Conservation (phyloP, 2,797 vertebrate species). For the Labeo calbasu region DNA sequence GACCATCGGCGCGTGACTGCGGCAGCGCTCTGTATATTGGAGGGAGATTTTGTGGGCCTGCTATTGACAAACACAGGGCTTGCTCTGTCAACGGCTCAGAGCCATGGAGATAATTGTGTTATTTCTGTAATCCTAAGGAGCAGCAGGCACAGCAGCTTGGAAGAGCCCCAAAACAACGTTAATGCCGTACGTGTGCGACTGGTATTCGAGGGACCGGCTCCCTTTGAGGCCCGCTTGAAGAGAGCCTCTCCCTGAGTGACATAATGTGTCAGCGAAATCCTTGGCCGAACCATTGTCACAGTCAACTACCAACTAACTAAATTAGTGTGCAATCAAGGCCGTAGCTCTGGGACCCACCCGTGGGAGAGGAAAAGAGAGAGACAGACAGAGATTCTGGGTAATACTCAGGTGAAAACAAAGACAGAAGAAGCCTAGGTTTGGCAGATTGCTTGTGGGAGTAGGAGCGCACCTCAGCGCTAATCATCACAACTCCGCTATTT, state of each 20-base stretch:
- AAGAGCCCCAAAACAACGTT: conserved; percentile 59
- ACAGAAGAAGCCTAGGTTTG: conserved; percentile 52
- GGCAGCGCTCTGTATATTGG: conserved; percentile 23
- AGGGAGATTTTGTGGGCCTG: conserved; percentile 15
- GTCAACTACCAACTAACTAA: conserved; percentile 47
- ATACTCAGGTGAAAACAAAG: conserved; percentile 50
- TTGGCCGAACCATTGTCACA: conserved; percentile 48
- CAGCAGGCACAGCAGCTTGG: conserved; percentile 57
- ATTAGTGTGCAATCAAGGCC: conserved; percentile 43
- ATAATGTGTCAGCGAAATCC: conserved; percentile 51
- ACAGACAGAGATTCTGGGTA: conserved; percentile 20
- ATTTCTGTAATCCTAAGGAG: conserved; percentile 64
- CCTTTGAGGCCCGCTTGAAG: conserved; percentile 47
- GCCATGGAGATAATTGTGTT: conserved; percentile 68
- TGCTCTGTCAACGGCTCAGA: conserved; percentile 63
- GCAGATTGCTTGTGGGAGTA: conserved; percentile 66
- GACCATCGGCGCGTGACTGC: conserved; percentile 14
- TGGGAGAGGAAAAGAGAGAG: not conserved
- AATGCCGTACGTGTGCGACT: conserved; percentile 50
- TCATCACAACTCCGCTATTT: conserved; percentile 77
- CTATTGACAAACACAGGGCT: conserved; percentile 64
- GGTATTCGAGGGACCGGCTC: conserved; percentile 60
- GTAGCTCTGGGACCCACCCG: conserved; percentile 23
- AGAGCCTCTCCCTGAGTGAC: conserved; percentile 46
- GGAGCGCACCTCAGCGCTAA: conserved; percentile 71